Evolutionary conservation across 2,797 vertebrate species (phyloP).

Genomic region (Microchirus variegatus): DNA sequence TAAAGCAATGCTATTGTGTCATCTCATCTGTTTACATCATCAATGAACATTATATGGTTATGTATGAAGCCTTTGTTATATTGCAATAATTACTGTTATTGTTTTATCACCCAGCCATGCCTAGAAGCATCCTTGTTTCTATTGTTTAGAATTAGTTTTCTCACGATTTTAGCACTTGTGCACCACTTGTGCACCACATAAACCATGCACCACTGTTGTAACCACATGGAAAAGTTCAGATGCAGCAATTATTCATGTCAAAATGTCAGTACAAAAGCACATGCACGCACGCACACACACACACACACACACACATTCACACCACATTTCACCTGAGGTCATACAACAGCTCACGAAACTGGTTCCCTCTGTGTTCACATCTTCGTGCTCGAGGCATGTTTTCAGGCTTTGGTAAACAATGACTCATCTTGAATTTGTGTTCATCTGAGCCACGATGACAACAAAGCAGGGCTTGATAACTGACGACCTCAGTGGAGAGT

Average conservation of each 20-base stretch:
- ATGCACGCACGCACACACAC: too few species aligned
- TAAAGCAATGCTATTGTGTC: too few species aligned
- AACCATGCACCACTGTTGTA: background rate
- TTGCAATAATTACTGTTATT: too few species aligned
- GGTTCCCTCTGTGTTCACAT: slow-evolving; percentile 1
- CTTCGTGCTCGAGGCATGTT: slow-evolving; percentile 27
- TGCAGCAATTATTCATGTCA: background rate
- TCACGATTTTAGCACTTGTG: too few species aligned
- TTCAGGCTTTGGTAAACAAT: slow-evolving; percentile 27
- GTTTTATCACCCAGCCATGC: too few species aligned
- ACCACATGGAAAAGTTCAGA: background rate
- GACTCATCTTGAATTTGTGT: slow-evolving; percentile 14
- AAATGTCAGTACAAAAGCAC: background rate
- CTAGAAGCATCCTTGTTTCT: too few species aligned
- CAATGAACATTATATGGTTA: too few species aligned
- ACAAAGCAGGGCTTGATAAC: slow-evolving; percentile 18
- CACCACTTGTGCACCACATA: background rate
- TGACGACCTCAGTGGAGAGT: slow-evolving; percentile 4
- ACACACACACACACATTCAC: background rate
- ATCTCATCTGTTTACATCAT: too few species aligned
- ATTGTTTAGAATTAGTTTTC: too few species aligned
- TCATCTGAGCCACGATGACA: slow-evolving; percentile 24
- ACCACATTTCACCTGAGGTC: background rate
- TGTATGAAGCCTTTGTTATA: too few species aligned
- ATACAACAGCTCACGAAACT: background rate